phyloP scores from a whole-genome alignment of 92 coral and sea anemone species.

The Epizoanthus illoricatus region DNA sequence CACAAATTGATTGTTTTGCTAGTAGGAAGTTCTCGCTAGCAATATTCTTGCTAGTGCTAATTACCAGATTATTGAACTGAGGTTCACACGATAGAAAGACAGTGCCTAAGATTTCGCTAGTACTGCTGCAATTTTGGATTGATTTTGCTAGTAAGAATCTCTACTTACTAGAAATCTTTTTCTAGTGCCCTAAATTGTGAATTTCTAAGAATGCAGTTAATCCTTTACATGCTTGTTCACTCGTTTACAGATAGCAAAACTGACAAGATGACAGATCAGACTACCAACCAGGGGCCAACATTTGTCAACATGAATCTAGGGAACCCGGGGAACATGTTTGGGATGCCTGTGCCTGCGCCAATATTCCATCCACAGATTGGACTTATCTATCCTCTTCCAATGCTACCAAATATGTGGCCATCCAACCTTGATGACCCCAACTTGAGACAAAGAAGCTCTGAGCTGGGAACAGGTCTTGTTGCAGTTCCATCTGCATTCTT shows the following conservation, averaged over 20 bases:
- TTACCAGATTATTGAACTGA: too few species aligned
- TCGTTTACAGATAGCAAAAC: constrained; percentile 20
- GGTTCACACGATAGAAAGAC: too few species aligned
- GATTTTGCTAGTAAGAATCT: too few species aligned
- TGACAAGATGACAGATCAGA: constrained; percentile 14
- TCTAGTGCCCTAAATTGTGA: not conserved
- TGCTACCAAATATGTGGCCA: constrained; percentile 59
- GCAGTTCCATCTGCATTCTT: not conserved
- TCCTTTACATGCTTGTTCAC: not conserved
- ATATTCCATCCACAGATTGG: constrained; percentile 56
- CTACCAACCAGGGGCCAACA: constrained; percentile 20
- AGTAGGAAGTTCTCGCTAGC: too few species aligned
- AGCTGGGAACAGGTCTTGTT: constrained; percentile 9
- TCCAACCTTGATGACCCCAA: constrained; percentile 20
- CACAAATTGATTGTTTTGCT: too few species aligned
- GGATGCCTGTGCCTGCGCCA: constrained; percentile 60
- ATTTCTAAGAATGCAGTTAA: not conserved
- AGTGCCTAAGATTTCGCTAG: too few species aligned
- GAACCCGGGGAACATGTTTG: constrained; percentile 48
- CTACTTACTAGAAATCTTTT: too few species aligned
- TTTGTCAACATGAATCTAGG: constrained; percentile 31
- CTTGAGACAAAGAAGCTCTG: constrained; percentile 15
- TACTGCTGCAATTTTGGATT: too few species aligned
- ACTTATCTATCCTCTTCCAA: constrained; percentile 52
- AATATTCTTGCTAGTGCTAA: too few species aligned